Conservation (phyloP, 1,140 invertebrate species). For the Habropoda laboriosa region DNA sequence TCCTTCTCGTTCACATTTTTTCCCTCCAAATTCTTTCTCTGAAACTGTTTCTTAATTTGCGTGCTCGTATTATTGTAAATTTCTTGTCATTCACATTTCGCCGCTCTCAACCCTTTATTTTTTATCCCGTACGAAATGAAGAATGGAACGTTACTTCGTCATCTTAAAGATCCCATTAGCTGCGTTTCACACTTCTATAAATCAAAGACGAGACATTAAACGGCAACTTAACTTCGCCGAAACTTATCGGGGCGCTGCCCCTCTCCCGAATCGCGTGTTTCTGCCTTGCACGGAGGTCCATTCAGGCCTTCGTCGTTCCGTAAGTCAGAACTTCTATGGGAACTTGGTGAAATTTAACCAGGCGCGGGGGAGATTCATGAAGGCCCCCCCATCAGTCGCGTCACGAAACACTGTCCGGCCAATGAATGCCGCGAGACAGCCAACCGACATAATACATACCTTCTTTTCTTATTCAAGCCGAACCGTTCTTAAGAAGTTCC, state of each 20-base stretch:
- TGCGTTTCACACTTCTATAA: constrained; percentile 26
- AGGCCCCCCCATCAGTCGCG: neutral
- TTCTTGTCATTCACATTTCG: too few species aligned
- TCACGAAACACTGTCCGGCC: constrained; percentile 46
- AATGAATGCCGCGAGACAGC: constrained; percentile 15
- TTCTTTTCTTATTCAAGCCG: constrained; percentile 41
- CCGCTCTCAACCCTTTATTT: too few species aligned
- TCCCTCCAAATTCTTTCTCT: too few species aligned
- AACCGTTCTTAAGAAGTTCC: constrained; percentile 17
- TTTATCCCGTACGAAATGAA: too few species aligned
- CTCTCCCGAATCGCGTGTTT: constrained; percentile 27
- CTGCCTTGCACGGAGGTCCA: constrained; percentile 19
- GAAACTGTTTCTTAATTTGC: too few species aligned
- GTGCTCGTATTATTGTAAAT: too few species aligned
- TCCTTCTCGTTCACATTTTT: too few species aligned
- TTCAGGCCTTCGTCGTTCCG: constrained; percentile 16
- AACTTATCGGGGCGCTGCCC: constrained; percentile 14
- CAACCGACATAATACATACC: constrained; percentile 38
- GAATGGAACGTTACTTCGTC: neutral
- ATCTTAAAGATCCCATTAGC: neutral
- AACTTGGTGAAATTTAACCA: constrained; percentile 38
- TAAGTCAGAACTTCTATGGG: constrained; percentile 40
- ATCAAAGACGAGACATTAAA: constrained; percentile 36
- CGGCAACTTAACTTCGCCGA: constrained; percentile 20
- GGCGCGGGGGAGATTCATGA: constrained; percentile 13